Evolutionary conservation across 2,888 invertebrate genomes (phyloP).

Genomic region (Trichacis sp.): DNA sequence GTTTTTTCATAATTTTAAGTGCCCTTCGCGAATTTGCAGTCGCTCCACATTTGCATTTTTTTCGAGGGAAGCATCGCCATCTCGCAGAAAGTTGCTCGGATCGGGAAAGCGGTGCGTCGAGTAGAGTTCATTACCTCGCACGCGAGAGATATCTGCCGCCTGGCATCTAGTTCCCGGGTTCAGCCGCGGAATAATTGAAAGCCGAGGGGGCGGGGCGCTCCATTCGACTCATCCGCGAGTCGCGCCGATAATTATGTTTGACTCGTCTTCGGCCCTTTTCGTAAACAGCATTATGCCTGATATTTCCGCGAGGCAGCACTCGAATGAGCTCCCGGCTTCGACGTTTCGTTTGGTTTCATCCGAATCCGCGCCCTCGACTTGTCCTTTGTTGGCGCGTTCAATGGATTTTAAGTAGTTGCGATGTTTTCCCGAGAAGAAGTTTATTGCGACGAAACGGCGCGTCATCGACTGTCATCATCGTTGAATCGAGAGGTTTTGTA

Average conservation of each 20-base stretch:
- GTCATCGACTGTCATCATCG: too few relatives aligned
- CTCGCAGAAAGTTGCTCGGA: conserved; percentile 29
- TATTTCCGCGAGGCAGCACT: too few relatives aligned
- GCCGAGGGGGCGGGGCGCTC: conserved; percentile 29
- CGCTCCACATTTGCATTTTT: conserved; percentile 26
- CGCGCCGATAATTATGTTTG: conserved; percentile 4
- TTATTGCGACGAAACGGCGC: too few relatives aligned
- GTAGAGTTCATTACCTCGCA: conserved; percentile 36
- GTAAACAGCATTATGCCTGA: not conserved
- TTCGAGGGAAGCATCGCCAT: conserved; percentile 13
- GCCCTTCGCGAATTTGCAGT: too few relatives aligned
- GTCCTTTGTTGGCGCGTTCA: too few relatives aligned
- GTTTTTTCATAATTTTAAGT: too few relatives aligned
- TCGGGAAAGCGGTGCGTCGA: conserved; percentile 21
- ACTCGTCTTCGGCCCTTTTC: not conserved
- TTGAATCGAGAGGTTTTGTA: too few relatives aligned
- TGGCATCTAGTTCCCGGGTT: conserved; percentile 29
- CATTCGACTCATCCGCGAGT: conserved; percentile 22
- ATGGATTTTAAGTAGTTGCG: too few relatives aligned
- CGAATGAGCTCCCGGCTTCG: too few relatives aligned
- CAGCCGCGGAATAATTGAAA: conserved; percentile 28
- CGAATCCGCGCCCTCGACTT: too few relatives aligned
- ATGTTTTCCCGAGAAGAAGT: too few relatives aligned
- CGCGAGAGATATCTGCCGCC: conserved; percentile 37
- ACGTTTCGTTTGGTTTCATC: too few relatives aligned